These are phyloP conservation scores for Tiliqua scincoides DNA, from an alignment of 2,113 vertebrate species.

Conservation along the genomic window DNA sequence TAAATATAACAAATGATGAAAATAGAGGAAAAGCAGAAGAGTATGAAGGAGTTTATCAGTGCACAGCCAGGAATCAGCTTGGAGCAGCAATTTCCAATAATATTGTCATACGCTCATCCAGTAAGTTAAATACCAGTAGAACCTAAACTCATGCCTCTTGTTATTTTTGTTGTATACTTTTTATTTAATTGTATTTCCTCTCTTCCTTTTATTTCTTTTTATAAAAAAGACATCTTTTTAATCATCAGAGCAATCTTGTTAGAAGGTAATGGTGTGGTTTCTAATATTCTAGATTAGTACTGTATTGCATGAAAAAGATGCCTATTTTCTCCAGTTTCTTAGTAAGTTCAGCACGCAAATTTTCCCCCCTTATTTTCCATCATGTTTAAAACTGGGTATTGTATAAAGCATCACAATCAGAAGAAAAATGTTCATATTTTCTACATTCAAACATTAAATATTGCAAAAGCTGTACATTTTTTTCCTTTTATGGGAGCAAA, in stretches of 20 bases:
- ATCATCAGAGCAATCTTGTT: constrained; percentile 65
- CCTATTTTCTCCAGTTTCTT: constrained; percentile 8
- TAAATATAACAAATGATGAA: constrained; percentile 90
- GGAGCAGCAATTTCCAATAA: constrained; percentile 95
- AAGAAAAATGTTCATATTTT: background rate
- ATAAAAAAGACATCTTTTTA: constrained; percentile 59
- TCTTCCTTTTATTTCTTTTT: background rate
- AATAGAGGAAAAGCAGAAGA: constrained; percentile 86
- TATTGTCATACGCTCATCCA: constrained; percentile 89
- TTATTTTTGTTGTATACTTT: background rate
- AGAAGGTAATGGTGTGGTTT: constrained; percentile 67
- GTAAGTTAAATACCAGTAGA: constrained; percentile 77
- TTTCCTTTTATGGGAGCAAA: background rate
- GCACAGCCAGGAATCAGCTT: constrained; percentile 90
- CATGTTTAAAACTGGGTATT: constrained; percentile 39
- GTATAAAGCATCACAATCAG: background rate
- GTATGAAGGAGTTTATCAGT: constrained; percentile 94
- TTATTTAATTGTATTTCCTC: background rate
- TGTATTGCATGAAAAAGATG: constrained; percentile 48
- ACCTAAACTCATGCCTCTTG: background rate
- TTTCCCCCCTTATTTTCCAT: background rate
- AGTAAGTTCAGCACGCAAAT: constrained; percentile 8
- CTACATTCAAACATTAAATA: background rate
- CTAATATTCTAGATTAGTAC: constrained; percentile 26
- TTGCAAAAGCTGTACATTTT: background rate